Base-by-base conservation (phyloP, 2,113 vertebrate species). In the Formicarius rufipectus region DNA sequence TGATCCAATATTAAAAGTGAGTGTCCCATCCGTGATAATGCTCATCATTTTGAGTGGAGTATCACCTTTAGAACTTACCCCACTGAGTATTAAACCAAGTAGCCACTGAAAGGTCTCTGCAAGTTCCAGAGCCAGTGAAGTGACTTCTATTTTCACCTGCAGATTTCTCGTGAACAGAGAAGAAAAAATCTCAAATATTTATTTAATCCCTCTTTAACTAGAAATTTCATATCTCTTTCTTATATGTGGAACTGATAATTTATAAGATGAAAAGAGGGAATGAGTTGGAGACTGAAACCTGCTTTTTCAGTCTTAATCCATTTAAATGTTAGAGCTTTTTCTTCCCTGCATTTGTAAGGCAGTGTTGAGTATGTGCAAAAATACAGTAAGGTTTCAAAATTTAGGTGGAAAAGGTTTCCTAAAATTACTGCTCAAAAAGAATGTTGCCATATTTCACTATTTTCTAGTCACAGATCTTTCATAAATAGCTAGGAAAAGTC, bases 11-110 rank as follows among this genome's bases (percentile, higher is more conserved):
- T 19, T 10, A 33, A 39, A 76, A 66, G 23, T 2, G 2, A 59
- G 67, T 25, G 10, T 47, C 23, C 22, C 56, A 75, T 1, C 13
- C 0, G 0, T 16, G 55, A 28, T 12, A 16, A 28, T 52, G 21
- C 12, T 39, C 6, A 3, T 9, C 6, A 28, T 53, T 76, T 60
- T 77, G 37, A 74, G 50, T 8, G 62, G 71, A 67, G 31, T 12
- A 53, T 58, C 50, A 78, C 10, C 24, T 62, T 44, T 45, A 62
- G 45, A 81, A 76, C 56, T 62, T 1, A 55, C 24, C 72, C 14
- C 35, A 3, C 10, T 33, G 17, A 75, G 5, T 42, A 14, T 37
- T 44, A 69, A 69, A 49, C 21, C 10, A 60, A 72, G 22, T 8
- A 76, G 31, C 17, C n/a, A 27, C 42, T 62, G 42, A 20, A 58